Evolutionary conservation across 1,140 invertebrate genomes (phyloP).

Genomic region (Platyura marginata): DNA sequence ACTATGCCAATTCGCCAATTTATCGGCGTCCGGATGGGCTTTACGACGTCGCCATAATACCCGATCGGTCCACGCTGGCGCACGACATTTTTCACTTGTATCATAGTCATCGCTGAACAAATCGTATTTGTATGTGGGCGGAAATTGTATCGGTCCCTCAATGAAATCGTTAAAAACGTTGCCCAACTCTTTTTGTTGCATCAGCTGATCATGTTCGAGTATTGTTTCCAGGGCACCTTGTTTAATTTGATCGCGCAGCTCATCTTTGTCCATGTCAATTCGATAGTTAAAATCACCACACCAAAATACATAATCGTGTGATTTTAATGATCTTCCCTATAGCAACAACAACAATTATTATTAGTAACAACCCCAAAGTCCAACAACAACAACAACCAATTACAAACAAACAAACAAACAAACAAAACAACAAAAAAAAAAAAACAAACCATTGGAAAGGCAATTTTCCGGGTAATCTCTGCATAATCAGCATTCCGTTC

Average conservation of each 20-base stretch:
- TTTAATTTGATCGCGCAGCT: constrained; percentile 72
- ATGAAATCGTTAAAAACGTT: constrained; percentile 89
- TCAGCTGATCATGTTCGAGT: constrained; percentile 78
- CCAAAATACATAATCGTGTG: constrained; percentile 98
- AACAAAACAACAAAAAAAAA: too few species aligned
- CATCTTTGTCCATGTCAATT: constrained; percentile 88
- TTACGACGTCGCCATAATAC: constrained; percentile 76
- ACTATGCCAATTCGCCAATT: constrained; percentile 38
- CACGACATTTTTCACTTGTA: constrained; percentile 92
- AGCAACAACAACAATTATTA: too few species aligned
- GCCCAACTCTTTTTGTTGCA: constrained; percentile 53
- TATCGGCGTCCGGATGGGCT: constrained; percentile 44
- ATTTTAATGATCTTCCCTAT: constrained; percentile 62
- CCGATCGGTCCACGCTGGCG: constrained; percentile 96
- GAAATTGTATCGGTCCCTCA: constrained; percentile 83
- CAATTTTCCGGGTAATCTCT: constrained; percentile 84
- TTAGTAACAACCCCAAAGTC: too few species aligned
- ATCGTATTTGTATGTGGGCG: constrained; percentile 99
- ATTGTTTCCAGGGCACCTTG: constrained; percentile 61
- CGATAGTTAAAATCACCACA: constrained; percentile 99
- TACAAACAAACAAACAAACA: too few species aligned
- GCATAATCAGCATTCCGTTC: constrained; percentile 93
- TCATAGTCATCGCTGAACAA: constrained; percentile 98
- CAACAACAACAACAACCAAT: too few species aligned
- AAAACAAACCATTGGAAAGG: constrained; percentile 63